Evolutionary conservation across 2,888 invertebrate species (phyloP).

Genomic region (Alviniconcha strummeri): DNA sequence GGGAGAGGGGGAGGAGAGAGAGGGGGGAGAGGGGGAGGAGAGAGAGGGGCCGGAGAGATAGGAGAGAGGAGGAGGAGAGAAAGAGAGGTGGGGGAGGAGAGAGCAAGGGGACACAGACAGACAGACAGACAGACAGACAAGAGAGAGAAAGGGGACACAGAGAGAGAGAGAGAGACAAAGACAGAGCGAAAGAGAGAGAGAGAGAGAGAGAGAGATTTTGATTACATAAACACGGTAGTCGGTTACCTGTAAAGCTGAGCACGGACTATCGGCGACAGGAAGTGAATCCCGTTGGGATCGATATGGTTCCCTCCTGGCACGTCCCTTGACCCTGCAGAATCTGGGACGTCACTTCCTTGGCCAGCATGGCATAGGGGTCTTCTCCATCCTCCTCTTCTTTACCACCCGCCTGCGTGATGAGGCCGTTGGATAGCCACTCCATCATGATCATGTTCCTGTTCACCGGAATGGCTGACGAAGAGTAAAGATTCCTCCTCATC

Average conservation of each 20-base stretch:
- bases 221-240: background rate
- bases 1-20: too few relatives aligned
- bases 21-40: too few relatives aligned
- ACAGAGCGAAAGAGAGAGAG: too few relatives aligned
- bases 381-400: background rate
- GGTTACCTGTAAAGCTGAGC: slow-evolving; percentile 21
- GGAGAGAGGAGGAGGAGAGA: too few relatives aligned
- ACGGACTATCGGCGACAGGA: background rate
- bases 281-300: background rate
- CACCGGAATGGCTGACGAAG: background rate
- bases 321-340: slow-evolving; percentile 17
- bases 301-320: background rate
- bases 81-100: too few relatives aligned
- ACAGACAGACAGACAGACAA: too few relatives aligned
- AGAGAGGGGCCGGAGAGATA: too few relatives aligned
- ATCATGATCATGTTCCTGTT: background rate
- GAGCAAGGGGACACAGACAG: too few relatives aligned
- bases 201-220: too few relatives aligned
- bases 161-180: too few relatives aligned
- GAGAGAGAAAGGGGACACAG: too few relatives aligned
- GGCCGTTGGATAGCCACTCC: slow-evolving; percentile 20
- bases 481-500: background rate
- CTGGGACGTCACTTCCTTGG: slow-evolving; percentile 16
- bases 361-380: slow-evolving; percentile 19
- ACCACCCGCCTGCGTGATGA: background rate